These are phyloP conservation scores for Lacanobia wlatinum DNA, from an alignment of 2,888 invertebrate species.

Conservation along the genomic window DNA sequence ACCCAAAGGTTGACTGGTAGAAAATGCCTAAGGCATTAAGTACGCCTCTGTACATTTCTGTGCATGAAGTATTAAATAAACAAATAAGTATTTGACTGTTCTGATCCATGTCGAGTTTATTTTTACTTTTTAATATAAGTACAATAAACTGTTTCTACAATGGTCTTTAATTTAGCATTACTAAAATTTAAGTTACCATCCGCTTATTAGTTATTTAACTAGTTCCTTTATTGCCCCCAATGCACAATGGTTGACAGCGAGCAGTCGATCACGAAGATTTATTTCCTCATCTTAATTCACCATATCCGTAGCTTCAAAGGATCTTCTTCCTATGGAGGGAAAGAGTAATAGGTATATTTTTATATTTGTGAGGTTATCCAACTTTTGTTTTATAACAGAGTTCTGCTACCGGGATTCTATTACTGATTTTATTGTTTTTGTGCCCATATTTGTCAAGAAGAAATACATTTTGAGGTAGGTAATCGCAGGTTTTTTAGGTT, in stretches of 20 bases:
- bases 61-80: too few relatives aligned
- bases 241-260: slow-evolving; percentile 55
- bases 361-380: slow-evolving; percentile 38
- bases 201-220: slow-evolving; percentile 33
- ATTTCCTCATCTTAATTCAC: slow-evolving; percentile 65
- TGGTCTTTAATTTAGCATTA: slow-evolving; percentile 3
- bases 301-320: slow-evolving; percentile 71
- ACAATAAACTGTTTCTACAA: background rate
- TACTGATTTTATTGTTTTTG: slow-evolving; percentile 2
- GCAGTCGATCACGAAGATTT: slow-evolving; percentile 65
- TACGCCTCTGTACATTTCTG: too few relatives aligned
- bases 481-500: background rate
- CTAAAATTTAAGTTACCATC: slow-evolving; percentile 2
- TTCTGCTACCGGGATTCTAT: background rate
- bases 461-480: background rate
- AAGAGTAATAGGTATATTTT: slow-evolving; percentile 38
- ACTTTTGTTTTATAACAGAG: slow-evolving; percentile 15
- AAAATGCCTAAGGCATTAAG: too few relatives aligned
- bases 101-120: background rate
- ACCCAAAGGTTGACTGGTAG: too few relatives aligned
- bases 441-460: background rate
- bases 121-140: background rate
- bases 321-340: slow-evolving; percentile 31
- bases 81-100: background rate
- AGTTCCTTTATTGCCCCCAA: slow-evolving; percentile 46